Percentiles rank a stretch among this genome's conserved stretches.
Evolutionary conservation across 2,888 invertebrate species (phyloP).

Genomic region (Pachydiplax longipennis): DNA sequence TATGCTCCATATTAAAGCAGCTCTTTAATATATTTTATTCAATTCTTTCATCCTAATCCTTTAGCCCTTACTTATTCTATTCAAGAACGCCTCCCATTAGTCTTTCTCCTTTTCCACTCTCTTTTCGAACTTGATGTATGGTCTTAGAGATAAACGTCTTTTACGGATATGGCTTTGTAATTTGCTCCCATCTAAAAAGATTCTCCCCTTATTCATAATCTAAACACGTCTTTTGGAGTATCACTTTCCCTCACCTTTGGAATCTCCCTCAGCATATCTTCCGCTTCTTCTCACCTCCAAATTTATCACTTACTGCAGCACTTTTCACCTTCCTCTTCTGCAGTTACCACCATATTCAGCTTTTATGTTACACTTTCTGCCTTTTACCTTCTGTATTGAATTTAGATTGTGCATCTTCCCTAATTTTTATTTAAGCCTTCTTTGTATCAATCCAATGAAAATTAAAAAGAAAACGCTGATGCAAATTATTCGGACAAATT

Average conservation of each 20-base stretch:
- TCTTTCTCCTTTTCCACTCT: neutral
- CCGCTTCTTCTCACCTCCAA: neutral
- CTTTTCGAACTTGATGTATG: too few relatives aligned
- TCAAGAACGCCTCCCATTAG: neutral
- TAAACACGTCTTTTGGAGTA: neutral
- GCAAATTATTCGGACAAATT: too few relatives aligned
- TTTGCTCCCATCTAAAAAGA: neutral
- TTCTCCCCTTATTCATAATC: neutral
- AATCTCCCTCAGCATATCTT: neutral
- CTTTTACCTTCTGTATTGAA: neutral
- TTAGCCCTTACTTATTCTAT: too few relatives aligned
- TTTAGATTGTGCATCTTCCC: too few relatives aligned
- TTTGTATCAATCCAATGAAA: too few relatives aligned
- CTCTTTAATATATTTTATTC: too few relatives aligned
- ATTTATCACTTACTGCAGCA: neutral
- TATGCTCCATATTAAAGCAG: too few relatives aligned
- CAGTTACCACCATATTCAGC: neutral
- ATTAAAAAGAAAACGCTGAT: too few relatives aligned
- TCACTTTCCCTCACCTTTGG: neutral
- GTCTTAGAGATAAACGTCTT: too few relatives aligned
- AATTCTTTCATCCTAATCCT: too few relatives aligned
- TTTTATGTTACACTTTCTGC: neutral
- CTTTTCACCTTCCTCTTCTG: neutral
- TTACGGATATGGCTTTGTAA: neutral
- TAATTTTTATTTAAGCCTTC: too few relatives aligned